Evolutionary conservation across 2,888 invertebrate species (phyloP), one percentile per base, ranked within the genome.

Genomic region (Pollenia amentaria): DNA sequence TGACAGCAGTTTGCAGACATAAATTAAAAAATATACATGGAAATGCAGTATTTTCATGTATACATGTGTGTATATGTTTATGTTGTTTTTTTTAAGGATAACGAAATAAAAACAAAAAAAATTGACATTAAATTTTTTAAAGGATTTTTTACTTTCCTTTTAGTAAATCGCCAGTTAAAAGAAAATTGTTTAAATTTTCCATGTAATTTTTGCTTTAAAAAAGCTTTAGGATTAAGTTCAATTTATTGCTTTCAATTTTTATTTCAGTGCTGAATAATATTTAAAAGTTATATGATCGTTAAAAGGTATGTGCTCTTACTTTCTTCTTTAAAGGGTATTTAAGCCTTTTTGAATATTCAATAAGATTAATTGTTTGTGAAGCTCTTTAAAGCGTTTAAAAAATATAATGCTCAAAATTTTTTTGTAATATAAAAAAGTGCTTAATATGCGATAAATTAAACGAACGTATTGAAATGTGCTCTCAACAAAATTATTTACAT

Each of bases 1-100:
- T 77, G 84, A 87, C 87, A 84, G 87, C 84, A 84, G 84, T 81
- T 73, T 87, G 84, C 84, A 87, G 87, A 87, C 80, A 87, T 87
- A 87, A 87, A 87, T 87, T 87, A 80, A 80, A 87, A 85, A 87
- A 46, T 83, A 84, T 87, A 87, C 84, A 87, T 87, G 87, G 84
- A 87, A 87, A 87, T 87, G 84, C 87, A 84, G 87, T 84, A 84
- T 84, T 87, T 87, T 77, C 62, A 76, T 62, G 38, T 80, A 7
- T 57, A 42, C 38, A 53, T 44, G 40, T 53, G 38, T 44, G 53
- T 40, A 1, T 51, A 65, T 48, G 42, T 29, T 10, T 48, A 42
- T 53, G 11, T 67, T 70, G 42, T 62, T 82, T 10, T 51, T 65
- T 72, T 72, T 77, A 51, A 73, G 73, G 60, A 73, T 79, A 84